Conservation (phyloP, 2,113 vertebrate genomes). For the Calcarius ornatus region DNA sequence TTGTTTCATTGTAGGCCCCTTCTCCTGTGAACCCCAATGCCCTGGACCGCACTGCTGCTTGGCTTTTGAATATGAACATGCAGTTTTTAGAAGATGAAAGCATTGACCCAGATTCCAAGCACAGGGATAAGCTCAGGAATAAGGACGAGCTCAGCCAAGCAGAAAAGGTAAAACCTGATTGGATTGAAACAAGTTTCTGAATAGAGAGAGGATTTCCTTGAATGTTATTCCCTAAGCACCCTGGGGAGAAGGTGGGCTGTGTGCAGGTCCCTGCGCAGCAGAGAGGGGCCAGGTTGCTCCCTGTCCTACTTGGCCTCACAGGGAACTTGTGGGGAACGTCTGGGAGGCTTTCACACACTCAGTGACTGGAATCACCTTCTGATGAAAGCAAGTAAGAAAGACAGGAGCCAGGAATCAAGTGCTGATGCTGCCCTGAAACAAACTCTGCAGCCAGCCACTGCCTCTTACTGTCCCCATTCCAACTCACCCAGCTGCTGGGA, state of each 20-base stretch:
- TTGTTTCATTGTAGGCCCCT: constrained; percentile 92
- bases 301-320: background rate
- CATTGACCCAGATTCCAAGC: constrained; percentile 89
- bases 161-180: constrained; percentile 89
- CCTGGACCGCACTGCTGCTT: constrained; percentile 98
- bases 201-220: constrained; percentile 56
- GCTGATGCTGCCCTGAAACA: background rate
- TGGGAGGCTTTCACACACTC: background rate
- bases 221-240: constrained; percentile 2
- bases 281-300: background rate
- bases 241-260: constrained; percentile 30
- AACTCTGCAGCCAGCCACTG: background rate
- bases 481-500: background rate
- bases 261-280: background rate
- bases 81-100: constrained; percentile 97
- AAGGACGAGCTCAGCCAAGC: constrained; percentile 96
- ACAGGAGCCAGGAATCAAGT: background rate
- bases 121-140: constrained; percentile 89
- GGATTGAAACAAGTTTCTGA: constrained; percentile 49
- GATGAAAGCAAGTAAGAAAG: background rate
- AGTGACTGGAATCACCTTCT: background rate
- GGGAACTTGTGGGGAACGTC: background rate
- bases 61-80: constrained; percentile 99
- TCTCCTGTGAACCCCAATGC: constrained; percentile 98
- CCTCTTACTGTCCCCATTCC: background rate